Conservation (phyloP, 2,113 vertebrate genomes). For the Poecilia latipinna region DNA sequence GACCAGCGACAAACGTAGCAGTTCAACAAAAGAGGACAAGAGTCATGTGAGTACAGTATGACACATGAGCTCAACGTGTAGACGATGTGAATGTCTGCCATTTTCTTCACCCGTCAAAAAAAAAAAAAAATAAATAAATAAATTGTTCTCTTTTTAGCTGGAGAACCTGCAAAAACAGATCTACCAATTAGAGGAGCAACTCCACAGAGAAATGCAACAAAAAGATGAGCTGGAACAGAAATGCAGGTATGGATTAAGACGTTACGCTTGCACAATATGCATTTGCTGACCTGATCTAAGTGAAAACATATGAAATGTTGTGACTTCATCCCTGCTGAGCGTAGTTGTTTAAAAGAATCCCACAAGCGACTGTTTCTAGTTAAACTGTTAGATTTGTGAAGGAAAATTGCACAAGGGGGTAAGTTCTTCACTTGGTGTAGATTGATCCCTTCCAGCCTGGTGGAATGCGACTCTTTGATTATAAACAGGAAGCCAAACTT, state of each 20-base stretch:
- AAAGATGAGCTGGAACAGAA: conserved; percentile 99
- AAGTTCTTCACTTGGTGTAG: neutral
- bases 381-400: neutral
- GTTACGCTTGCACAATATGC: neutral
- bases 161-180: conserved; percentile 96
- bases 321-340: neutral
- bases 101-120: neutral
- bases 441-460: neutral
- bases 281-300: neutral
- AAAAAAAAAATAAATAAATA: neutral
- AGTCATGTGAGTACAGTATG: conserved; percentile 85
- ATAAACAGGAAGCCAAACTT: conserved; percentile 1
- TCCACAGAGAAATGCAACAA: conserved; percentile 95
- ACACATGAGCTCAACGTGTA: neutral
- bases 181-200: conserved; percentile 94
- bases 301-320: neutral
- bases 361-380: neutral
- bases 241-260: conserved; percentile 85
- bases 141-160: conserved; percentile 79
- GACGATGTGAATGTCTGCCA: neutral
- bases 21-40: conserved; percentile 88
- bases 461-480: neutral
- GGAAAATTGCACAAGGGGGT: neutral
- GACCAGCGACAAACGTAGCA: conserved; percentile 88
- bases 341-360: neutral